A percentile compares a stretch with the other conserved stretches of the same genome.
These are phyloP conservation scores for Sarcophilus harrisii DNA, from an alignment of 2,797 vertebrate species.

Conservation along the genomic window DNA sequence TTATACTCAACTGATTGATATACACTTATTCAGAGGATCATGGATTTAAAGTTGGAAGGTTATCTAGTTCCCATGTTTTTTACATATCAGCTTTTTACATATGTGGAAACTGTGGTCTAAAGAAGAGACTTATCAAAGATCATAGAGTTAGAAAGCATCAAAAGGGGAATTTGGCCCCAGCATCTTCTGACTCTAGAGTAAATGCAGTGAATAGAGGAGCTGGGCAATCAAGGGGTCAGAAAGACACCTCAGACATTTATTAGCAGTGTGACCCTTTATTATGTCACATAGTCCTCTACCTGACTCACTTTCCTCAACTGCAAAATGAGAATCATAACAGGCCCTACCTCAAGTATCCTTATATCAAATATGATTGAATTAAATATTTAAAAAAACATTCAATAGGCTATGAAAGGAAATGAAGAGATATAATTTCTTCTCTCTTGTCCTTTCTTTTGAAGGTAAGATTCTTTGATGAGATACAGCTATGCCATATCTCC, in stretches of 20 bases:
- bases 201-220: background rate
- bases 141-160: background rate
- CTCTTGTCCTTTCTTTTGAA: background rate
- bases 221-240: background rate
- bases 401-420: background rate
- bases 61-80: too few relatives aligned
- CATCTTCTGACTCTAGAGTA: background rate
- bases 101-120: background rate
- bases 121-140: background rate
- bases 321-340: background rate
- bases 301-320: background rate
- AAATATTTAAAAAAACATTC: background rate
- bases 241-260: background rate
- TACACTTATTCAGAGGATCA: background rate
- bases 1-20: constrained; percentile 51
- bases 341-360: background rate
- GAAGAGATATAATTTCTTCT: background rate
- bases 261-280: background rate
- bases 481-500: background rate
- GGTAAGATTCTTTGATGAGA: background rate
- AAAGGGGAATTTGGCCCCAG: background rate
- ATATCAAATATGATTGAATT: background rate
- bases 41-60: background rate
- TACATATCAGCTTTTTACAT: too few relatives aligned
- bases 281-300: background rate